These are phyloP conservation scores for Glossosoma conforme DNA, from an alignment of 1,140 invertebrate species.

Conservation along the genomic window DNA sequence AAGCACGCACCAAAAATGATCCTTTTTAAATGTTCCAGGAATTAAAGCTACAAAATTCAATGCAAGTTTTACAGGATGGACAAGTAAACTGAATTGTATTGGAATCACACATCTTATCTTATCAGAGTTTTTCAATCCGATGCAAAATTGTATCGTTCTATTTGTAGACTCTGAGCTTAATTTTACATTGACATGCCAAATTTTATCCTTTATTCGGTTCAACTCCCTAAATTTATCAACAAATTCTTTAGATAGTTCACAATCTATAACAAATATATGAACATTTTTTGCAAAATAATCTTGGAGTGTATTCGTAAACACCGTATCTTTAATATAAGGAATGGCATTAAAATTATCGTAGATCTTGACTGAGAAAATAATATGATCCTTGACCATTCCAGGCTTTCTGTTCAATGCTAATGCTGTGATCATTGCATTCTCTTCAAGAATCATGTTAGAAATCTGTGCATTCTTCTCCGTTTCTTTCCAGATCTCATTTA, in stretches of 20 bases:
- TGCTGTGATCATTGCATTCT: background rate
- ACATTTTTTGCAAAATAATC: background rate
- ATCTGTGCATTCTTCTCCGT: background rate
- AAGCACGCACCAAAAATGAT: slow-evolving; percentile 1
- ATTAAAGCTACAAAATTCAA: background rate
- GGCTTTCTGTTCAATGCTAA: background rate
- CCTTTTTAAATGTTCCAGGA: background rate
- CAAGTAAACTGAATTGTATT: background rate
- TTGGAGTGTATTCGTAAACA: background rate
- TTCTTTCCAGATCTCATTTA: slow-evolving; percentile 1
- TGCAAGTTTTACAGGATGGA: background rate
- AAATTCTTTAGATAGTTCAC: slow-evolving; percentile 1
- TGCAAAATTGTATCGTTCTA: background rate
- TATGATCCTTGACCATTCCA: background rate
- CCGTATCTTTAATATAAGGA: background rate
- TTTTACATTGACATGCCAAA: background rate
- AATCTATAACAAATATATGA: background rate
- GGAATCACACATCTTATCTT: background rate
- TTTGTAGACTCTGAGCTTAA: background rate
- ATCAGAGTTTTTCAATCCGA: background rate
- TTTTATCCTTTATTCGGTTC: background rate
- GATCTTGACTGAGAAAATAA: background rate
- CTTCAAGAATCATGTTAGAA: background rate
- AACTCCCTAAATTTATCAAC: background rate
- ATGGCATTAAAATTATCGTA: background rate